phyloP scores from a whole-genome alignment of 2,113 vertebrate genomes.

The Ursus arctos region DNA sequence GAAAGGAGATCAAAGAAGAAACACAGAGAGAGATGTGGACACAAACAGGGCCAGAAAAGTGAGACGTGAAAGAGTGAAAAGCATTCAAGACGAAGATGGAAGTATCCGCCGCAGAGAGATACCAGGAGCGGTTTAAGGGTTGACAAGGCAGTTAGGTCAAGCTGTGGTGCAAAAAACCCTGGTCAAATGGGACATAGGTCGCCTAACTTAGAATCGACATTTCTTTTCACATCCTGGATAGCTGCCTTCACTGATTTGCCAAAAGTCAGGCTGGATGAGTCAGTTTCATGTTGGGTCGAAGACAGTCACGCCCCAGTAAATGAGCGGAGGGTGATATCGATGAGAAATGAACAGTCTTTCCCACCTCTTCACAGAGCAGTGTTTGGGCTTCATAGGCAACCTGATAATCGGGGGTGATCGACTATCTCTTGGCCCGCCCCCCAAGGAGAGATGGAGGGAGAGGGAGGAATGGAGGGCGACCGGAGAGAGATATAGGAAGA shows the following conservation, averaged over 20 bases:
- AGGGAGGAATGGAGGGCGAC: neutral
- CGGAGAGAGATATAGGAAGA: neutral
- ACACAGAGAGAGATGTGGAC: neutral
- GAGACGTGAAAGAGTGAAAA: neutral
- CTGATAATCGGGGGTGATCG: neutral
- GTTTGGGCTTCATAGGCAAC: neutral
- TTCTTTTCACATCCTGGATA: slow-evolving; percentile 13
- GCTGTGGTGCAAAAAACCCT: neutral
- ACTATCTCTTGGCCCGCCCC: neutral
- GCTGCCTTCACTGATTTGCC: neutral
- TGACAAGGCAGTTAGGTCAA: neutral
- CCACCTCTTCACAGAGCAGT: neutral
- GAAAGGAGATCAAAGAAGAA: slow-evolving; percentile 32
- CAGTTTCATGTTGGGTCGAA: neutral
- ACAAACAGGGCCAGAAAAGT: neutral
- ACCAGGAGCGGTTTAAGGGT: neutral
- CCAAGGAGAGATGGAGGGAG: neutral
- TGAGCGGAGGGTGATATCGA: neutral
- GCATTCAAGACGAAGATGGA: neutral
- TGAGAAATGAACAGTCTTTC: neutral
- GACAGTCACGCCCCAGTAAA: neutral
- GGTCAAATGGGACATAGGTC: neutral
- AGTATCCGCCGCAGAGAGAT: neutral
- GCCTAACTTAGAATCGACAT: neutral
- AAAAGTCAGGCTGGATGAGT: neutral